Evolutionary conservation across 2,797 vertebrate species (phyloP), one percentile per base, ranked within the genome.

Genomic region (Neosalanx taihuensis): DNA sequence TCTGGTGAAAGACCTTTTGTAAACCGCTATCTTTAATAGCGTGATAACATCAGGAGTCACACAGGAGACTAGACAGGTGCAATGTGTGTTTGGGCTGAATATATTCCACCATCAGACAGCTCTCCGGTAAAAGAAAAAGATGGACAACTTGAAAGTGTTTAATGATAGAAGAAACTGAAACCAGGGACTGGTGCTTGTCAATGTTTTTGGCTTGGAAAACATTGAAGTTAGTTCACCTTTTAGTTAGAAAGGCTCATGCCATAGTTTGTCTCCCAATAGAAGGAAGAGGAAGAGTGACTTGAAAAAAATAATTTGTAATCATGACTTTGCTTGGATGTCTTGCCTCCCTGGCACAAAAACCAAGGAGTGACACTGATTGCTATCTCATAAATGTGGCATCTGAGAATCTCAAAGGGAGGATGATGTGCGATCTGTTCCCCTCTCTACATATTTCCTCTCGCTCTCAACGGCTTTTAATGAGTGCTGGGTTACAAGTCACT

Each of bases 1-100:
- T 72, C 72, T 70, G 62, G 35, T 73, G 67, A 79, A 69, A 78
- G 79, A 67, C 71, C 71, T 79, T 46, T 72, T 82, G 70, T 76
- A 56, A 59, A 31, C 61, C 17, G 71, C 72, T 70, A 67, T 64
- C 67, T 64, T 46, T 20, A 17, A 65, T 37, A 72, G 74, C 64
- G 66, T 31, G 65, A 79, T 83, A 68, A 58, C 72, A 72, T 81
- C 68, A 73, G 13, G 75, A 5, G 46, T 64, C 57, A 57, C 70
- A 70, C 10, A 62, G 41, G 7, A 76, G 64, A 73, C 64, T 23
- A 69, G 26, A 58, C 26, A 67, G 77, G 23, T 5, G 57, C 7
- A 59, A 9, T 26, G 35, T 71, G 51, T 72, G 58, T 49, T 61
- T 9, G 20, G 67, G 41, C 63, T 53, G 37, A 67, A 64, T 67